Evolutionary conservation across 2,113 vertebrate species (phyloP).

Genomic region (Odontophorus gujanensis): DNA sequence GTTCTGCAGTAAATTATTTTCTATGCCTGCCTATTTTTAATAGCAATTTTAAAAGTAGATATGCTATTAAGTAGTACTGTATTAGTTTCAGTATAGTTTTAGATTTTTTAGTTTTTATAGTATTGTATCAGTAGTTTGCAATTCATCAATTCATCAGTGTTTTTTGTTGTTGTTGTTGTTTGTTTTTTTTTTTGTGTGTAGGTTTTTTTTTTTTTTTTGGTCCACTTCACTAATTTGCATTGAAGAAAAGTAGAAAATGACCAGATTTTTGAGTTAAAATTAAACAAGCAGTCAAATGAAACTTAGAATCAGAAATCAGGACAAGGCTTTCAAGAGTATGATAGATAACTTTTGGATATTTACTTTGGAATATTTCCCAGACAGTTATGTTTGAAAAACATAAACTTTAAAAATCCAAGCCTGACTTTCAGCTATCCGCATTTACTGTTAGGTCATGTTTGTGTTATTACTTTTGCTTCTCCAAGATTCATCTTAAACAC

Average conservation of each 20-base stretch:
- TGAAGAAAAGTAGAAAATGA: background rate
- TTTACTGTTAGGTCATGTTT: background rate
- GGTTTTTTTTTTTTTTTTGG: background rate
- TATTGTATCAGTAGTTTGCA: background rate
- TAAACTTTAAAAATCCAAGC: background rate
- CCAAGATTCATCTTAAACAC: background rate
- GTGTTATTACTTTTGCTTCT: background rate
- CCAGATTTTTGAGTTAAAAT: background rate
- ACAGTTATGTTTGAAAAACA: background rate
- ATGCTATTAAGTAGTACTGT: background rate
- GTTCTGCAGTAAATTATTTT: background rate
- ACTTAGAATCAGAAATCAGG: background rate
- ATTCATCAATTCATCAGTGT: too few relatives aligned
- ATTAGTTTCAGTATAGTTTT: too few relatives aligned
- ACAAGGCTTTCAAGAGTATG: background rate
- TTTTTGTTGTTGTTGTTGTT: too few relatives aligned
- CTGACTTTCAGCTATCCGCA: background rate
- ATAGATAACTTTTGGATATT: background rate
- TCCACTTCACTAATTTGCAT: background rate
- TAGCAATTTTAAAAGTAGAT: background rate
- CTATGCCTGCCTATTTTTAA: background rate
- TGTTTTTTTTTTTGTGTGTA: too few relatives aligned
- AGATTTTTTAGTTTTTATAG: too few relatives aligned
- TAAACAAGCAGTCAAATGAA: background rate
- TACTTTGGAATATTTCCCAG: background rate